Base-by-base conservation (phyloP, 2,888 invertebrate species). In the Steromphala cineraria region DNA sequence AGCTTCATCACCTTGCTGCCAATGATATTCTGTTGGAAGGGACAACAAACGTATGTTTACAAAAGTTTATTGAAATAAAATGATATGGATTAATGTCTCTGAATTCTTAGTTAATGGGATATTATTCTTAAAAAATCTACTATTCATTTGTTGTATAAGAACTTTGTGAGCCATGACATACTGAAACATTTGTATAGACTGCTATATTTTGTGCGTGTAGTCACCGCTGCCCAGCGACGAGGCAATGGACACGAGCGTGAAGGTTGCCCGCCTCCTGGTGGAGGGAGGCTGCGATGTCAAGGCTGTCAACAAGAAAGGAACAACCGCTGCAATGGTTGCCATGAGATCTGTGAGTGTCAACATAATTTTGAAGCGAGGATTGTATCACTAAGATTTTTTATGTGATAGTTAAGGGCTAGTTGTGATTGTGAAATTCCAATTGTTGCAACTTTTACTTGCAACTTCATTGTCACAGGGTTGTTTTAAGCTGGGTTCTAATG, bases 1-100 rank as follows among this genome's bases (percentile, higher is more conserved):
- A 87, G 87, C 81, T 87, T n/a, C 87, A 87, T 79, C 81, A 82
- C 75, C 67, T 87, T 75, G 84, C 86, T 3, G 52, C 77, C 52
- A 87, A 83, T 62, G 79, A 67, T 19, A 40, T 80, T 15, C 71
- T 46, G 46, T 36, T 67, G 53, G 71, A 79, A 17, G 53, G 53
- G 31, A 28, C 21, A 31, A 21, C 52, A 19, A 7, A 19, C 13
- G 71, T 55, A 19, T 31, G 53, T 55, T n/a, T 5, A 17, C 21
- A n/a, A n/a, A n/a, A n/a, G n/a, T n/a, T n/a, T n/a, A n/a, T n/a
- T n/a, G n/a, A n/a, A n/a, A n/a, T n/a, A 36, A 36, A 36, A 36
- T 36, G 36, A 7, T 36, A 36, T 36, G 7, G 7, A 36, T 36
- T 36, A 36, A n/a, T n/a, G n/a, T n/a, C n/a, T n/a, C n/a, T n/a